Evolutionary conservation across 2,113 vertebrate species (phyloP).

Genomic region (Aptenodytes patagonicus): DNA sequence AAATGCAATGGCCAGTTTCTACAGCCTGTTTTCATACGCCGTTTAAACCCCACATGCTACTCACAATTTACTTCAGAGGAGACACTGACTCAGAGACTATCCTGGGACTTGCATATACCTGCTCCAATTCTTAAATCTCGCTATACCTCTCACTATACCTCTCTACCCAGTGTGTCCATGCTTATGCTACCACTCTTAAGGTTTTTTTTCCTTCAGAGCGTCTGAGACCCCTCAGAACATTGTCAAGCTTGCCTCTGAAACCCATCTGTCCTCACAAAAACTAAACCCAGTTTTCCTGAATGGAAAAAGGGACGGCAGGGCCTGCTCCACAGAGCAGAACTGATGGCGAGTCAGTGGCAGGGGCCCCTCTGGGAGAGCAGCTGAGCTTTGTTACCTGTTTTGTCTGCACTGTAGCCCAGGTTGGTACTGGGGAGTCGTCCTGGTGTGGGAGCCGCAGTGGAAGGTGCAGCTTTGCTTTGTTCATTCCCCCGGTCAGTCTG

Average conservation of each 20-base stretch:
- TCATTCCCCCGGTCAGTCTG: constrained; percentile 88
- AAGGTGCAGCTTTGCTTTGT: constrained; percentile 73
- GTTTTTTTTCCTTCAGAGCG: neutral
- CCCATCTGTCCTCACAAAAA: neutral
- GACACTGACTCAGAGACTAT: neutral
- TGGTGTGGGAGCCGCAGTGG: constrained; percentile 59
- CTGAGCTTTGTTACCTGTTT: constrained; percentile 66
- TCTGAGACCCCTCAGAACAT: neutral
- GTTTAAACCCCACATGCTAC: neutral
- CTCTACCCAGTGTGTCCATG: neutral
- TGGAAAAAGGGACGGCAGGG: neutral
- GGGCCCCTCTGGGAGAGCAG: neutral
- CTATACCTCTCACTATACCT: neutral
- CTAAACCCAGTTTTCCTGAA: neutral
- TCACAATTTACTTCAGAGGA: neutral
- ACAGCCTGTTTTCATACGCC: neutral
- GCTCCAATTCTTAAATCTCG: neutral
- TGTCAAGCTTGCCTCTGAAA: neutral
- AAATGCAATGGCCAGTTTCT: neutral
- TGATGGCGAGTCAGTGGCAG: neutral
- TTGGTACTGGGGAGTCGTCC: constrained; percentile 58
- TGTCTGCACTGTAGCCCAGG: constrained; percentile 70
- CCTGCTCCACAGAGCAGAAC: neutral
- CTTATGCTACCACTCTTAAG: neutral
- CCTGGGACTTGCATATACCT: neutral